Base-by-base conservation (phyloP, 2,888 invertebrate genomes). In the Anagyrus pseudococci region DNA sequence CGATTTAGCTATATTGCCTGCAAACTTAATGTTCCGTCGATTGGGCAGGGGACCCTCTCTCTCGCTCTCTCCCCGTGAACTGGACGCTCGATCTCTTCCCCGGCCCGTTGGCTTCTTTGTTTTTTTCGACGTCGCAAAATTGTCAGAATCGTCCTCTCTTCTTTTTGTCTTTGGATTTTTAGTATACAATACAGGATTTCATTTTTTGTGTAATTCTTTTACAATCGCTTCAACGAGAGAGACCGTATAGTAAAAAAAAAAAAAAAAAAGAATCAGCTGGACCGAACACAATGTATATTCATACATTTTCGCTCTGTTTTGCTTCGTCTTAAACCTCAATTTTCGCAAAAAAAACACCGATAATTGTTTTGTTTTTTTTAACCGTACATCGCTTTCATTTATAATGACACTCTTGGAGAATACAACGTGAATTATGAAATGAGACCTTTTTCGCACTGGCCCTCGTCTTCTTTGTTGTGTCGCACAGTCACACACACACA, bases 201-300 rank as follows among this genome's bases (percentile, higher is more conserved):
- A 53, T 59, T 66, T 58, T 56, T 15, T 50, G 44, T 46, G n/a
- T 15, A 37, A 19, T 23, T 48, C 8, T 53, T 25, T n/a, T 33
- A 15, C 33, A 13, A 8, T 37, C 8, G 8, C 58, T 62, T 62
- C 43, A 67, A 62, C 57, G 59, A 64, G 64, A n/a, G n/a, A 67
- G 60, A 63, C 60, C 57, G 58, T 66, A 66, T 66, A 64, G 58
- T 68, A 68, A 61, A 66, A 68, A 37, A 67, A 62, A 68, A n/a
- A n/a, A n/a, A n/a, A n/a, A n/a, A n/a, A n/a, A n/a, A n/a, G n/a
- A n/a, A n/a, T n/a, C 61, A 64, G 61, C 55, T 66, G 41, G 55
- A 62, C 44, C 48, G 53, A 59, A 66, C n/a, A 65, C 62, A 62
- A 62, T 62, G 58, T 44, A 26, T 40, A 25, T 46, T 52, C 8